Conservation (phyloP, 2,113 vertebrate species). For the Porphyrio hochstetteri region DNA sequence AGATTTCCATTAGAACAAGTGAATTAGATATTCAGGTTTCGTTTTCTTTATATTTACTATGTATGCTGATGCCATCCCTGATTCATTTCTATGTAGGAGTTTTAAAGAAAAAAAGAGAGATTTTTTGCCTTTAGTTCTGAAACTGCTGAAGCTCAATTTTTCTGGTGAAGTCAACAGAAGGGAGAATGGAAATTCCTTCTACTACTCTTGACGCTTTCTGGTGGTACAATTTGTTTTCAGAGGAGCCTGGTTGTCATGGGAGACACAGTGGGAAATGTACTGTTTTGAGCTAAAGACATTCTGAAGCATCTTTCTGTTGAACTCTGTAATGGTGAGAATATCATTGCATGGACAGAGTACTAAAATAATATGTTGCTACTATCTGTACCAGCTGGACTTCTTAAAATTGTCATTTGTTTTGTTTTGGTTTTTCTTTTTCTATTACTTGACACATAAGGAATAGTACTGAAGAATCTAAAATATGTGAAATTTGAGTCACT, state of each 20-base stretch:
- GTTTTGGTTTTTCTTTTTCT: accelerated
- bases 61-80: background rate
- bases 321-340: background rate
- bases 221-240: slow-evolving; percentile 26
- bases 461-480: background rate
- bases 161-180: background rate
- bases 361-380: background rate
- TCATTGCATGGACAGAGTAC: background rate
- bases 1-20: background rate
- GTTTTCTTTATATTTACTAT: background rate
- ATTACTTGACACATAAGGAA: background rate
- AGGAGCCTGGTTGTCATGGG: slow-evolving; percentile 34
- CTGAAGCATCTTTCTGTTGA: slow-evolving; percentile 3
- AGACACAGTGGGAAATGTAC: slow-evolving; percentile 38
- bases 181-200: slow-evolving; percentile 15
- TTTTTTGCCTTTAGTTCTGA: background rate
- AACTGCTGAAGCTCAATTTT: background rate
- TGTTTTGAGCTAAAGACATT: slow-evolving; percentile 22
- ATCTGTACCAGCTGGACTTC: background rate
- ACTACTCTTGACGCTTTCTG: background rate
- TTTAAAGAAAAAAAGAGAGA: background rate
- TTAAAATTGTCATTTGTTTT: background rate
- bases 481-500: background rate
- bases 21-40: background rate
- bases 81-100: background rate